Conservation (phyloP, 2,113 vertebrate genomes). For the Cairina moschata region DNA sequence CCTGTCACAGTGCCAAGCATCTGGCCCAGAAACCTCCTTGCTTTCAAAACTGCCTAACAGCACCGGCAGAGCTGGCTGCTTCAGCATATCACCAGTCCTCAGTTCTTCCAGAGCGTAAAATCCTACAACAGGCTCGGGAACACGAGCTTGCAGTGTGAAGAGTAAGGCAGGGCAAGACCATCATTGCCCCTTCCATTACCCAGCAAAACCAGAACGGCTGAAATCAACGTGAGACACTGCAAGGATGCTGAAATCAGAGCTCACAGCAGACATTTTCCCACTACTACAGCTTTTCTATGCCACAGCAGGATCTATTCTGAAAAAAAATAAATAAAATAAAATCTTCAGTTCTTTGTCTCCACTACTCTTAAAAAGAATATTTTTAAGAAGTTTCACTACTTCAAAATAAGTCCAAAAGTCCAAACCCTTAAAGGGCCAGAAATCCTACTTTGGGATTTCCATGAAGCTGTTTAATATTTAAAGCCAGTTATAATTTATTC, state of each 20-base stretch:
- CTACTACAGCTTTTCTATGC: background rate
- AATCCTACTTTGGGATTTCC: background rate
- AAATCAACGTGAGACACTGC: background rate
- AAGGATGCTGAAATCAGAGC: background rate
- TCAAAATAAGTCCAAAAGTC: background rate
- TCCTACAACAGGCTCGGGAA: too few species aligned
- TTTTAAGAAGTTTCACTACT: background rate
- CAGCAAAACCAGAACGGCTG: background rate
- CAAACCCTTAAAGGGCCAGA: background rate
- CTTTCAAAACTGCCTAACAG: background rate
- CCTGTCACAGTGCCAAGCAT: background rate
- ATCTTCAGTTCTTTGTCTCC: background rate
- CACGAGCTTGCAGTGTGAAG: accelerated
- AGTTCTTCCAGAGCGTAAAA: background rate
- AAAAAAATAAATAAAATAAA: background rate
- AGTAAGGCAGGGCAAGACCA: background rate
- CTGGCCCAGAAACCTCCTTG: background rate
- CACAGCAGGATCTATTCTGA: background rate
- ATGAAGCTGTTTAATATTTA: constrained; percentile 24
- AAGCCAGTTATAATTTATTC: constrained; percentile 45
- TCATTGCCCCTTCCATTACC: background rate
- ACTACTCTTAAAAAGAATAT: background rate
- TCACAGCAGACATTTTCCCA: background rate
- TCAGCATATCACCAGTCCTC: accelerated
- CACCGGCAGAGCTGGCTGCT: background rate